A percentile compares a stretch with the other conserved stretches of the same genome.
These are phyloP conservation scores for Calidris pugnax DNA, from an alignment of 2,113 vertebrate species.

Conservation along the genomic window DNA sequence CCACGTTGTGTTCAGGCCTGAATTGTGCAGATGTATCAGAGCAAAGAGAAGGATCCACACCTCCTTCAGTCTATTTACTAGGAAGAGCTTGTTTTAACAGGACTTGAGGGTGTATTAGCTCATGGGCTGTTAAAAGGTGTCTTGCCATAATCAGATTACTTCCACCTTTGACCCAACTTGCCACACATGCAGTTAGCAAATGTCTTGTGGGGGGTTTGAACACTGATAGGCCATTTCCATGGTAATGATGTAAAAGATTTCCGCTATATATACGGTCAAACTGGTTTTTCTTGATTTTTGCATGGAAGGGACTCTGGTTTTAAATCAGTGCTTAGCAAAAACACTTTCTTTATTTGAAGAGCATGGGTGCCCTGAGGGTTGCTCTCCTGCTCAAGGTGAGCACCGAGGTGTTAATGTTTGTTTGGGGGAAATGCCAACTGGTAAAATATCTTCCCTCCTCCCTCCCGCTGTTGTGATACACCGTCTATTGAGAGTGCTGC, in stretches of 20 bases:
- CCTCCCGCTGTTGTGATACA: neutral
- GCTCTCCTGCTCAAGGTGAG: neutral
- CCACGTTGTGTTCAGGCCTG: neutral
- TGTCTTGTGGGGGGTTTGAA: neutral
- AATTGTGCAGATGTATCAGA: neutral
- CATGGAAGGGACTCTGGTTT: neutral
- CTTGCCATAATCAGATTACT: neutral
- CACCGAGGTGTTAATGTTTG: neutral
- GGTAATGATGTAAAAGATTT: neutral
- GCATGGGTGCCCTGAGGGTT: no score
- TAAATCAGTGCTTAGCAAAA: neutral
- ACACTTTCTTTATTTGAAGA: neutral
- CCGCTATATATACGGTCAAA: neutral
- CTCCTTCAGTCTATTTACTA: neutral
- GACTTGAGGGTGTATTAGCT: neutral
- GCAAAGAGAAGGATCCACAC: neutral
- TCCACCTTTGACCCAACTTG: neutral
- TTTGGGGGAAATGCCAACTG: neutral
- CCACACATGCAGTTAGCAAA: neutral
- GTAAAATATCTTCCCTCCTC: neutral
- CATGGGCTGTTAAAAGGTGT: neutral
- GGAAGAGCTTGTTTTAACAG: neutral
- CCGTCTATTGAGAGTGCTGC: accelerated
- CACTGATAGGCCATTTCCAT: neutral
- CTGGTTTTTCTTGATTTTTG: neutral